Evolutionary conservation across 23 tunicate genomes (phyloP).

Genomic region (Botrylloides violaceus): DNA sequence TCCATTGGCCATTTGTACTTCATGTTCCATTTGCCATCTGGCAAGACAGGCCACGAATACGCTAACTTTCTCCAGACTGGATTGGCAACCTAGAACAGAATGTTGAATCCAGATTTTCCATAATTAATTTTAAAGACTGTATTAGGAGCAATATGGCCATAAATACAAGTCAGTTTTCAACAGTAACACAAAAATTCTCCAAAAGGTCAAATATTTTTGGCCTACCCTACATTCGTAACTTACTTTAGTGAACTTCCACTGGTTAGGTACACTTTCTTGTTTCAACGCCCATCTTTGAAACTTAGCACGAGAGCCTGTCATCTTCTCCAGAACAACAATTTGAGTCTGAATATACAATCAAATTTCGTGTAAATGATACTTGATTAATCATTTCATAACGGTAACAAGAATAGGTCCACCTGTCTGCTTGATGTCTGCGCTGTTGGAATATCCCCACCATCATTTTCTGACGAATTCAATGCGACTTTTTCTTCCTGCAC

Average conservation of each 20-base stretch:
- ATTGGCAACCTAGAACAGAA: slow-evolving; percentile 41
- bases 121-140: too few relatives aligned
- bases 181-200: too few relatives aligned
- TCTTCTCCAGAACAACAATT: slow-evolving; percentile 10
- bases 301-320: slow-evolving; percentile 4
- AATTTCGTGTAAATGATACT: too few relatives aligned
- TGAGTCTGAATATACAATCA: not conserved
- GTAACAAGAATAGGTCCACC: not conserved
- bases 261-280: slow-evolving; percentile 50
- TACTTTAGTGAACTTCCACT: slow-evolving; percentile 80
- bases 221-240: too few relatives aligned
- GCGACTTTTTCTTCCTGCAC: not conserved
- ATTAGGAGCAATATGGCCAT: not conserved
- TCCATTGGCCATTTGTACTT: slow-evolving; percentile 77
- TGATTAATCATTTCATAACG: not conserved
- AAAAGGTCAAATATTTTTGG: too few relatives aligned
- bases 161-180: too few relatives aligned
- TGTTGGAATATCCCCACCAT: not conserved
- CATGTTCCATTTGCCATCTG: slow-evolving; percentile 77
- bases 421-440: not conserved
- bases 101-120: not conserved
- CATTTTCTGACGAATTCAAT: not conserved
- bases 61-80: slow-evolving; percentile 68
- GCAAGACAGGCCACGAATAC: slow-evolving; percentile 82
- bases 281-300: slow-evolving; percentile 83